Conservation (phyloP, 2,888 invertebrate species). For the Drosophila sordidula region DNA sequence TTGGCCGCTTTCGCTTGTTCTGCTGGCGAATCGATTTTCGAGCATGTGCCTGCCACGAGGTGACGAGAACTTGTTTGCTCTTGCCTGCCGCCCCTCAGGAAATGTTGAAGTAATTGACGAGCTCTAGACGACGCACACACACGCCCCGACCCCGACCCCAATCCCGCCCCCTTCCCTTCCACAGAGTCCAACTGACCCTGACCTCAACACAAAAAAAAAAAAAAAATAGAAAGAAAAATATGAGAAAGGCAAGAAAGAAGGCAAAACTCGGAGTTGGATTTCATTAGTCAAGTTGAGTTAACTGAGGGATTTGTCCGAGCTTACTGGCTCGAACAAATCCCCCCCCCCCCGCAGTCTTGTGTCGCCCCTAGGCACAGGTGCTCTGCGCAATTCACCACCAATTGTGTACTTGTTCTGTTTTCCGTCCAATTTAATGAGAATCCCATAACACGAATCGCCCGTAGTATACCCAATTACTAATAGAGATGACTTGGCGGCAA, state of each 20-base stretch:
- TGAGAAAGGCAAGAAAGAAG: slow-evolving; percentile 15
- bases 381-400: slow-evolving; percentile 23
- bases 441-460: slow-evolving; percentile 10
- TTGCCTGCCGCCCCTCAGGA: slow-evolving; percentile 43
- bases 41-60: slow-evolving; percentile 36
- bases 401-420: slow-evolving; percentile 29
- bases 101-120: slow-evolving; percentile 64
- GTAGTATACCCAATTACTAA: slow-evolving; percentile 29
- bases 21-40: slow-evolving; percentile 51
- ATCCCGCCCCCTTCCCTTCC: not conserved
- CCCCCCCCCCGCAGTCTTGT: not conserved
- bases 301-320: slow-evolving; percentile 38
- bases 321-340: not conserved
- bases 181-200: slow-evolving; percentile 37
- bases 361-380: slow-evolving; percentile 23
- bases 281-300: slow-evolving; percentile 44
- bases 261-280: slow-evolving; percentile 39
- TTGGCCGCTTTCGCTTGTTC: slow-evolving; percentile 29
- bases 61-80: slow-evolving; percentile 59
- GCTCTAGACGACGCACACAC: slow-evolving; percentile 38
- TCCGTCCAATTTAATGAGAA: slow-evolving; percentile 42
- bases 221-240: not conserved
- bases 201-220: slow-evolving; percentile 31
- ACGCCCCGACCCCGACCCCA: not conserved
- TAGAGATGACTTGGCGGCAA: slow-evolving; percentile 63